These are phyloP conservation scores for Dendropsophus ebraccatus DNA, from an alignment of 2,113 vertebrate species.

Conservation along the genomic window DNA sequence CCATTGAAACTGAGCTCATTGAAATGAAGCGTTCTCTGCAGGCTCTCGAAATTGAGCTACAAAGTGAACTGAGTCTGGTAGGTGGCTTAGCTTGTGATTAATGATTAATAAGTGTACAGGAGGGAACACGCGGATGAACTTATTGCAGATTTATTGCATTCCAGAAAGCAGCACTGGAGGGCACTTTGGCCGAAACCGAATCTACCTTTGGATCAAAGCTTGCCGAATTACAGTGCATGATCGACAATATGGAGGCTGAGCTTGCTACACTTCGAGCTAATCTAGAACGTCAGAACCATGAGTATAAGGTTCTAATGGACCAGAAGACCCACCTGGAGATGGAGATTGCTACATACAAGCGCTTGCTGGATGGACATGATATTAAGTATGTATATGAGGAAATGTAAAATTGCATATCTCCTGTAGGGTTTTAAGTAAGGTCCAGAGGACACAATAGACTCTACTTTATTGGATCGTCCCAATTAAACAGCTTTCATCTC, in stretches of 20 bases:
- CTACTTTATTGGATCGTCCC: no score
- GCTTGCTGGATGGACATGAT: conserved; percentile 45
- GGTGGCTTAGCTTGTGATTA: no score
- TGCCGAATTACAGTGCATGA: conserved; percentile 66
- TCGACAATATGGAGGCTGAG: conserved; percentile 45
- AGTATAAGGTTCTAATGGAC: conserved; percentile 70
- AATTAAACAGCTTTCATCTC: no score
- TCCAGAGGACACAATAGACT: no score
- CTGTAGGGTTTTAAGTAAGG: neutral
- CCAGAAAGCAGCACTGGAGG: conserved; percentile 75
- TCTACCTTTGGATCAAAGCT: conserved; percentile 67
- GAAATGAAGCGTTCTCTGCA: conserved; percentile 67
- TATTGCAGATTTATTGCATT: neutral
- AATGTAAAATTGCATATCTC: neutral
- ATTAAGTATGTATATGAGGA: neutral
- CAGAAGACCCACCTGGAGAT: conserved; percentile 54
- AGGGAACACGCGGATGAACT: neutral
- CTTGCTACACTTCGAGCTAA: neutral
- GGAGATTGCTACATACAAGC: conserved; percentile 55
- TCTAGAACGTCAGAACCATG: conserved; percentile 67
- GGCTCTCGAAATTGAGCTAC: conserved; percentile 73
- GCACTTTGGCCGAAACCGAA: conserved; percentile 72
- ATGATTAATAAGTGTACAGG: neutral
- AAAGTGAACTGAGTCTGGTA: conserved; percentile 71
- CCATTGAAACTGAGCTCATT: conserved; percentile 70